Evolutionary conservation across 2,888 invertebrate species (phyloP), one percentile per base, ranked within the genome.

Genomic region (Myopa testacea): DNA sequence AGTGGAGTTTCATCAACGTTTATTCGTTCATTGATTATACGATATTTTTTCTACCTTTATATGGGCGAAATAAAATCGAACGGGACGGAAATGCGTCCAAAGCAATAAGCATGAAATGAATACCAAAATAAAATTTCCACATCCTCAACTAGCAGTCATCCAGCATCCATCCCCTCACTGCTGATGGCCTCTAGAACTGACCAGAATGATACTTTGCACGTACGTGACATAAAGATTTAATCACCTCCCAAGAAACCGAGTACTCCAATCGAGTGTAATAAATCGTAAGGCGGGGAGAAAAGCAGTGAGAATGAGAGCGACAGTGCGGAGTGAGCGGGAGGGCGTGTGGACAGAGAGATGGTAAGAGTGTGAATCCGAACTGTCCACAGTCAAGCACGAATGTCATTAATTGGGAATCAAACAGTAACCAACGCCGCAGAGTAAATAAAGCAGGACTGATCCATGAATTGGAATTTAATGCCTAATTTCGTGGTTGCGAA

Each of bases 391-490:
- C 4, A 16, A 38, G 65, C 65, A 70, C 52, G 38, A 16, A 58
- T 60, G 58, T 62, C 60, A 58, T 52, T 65, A 75, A 75, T 65
- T 75, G 65, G 34, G 52, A 75, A 65, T 65, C 60, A 58, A 72
- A 72, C 58, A 60, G 60, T 40, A 60, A 40, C 60, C 58, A 72
- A 19, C 60, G 58, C 72, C n/a, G 37, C 55, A 52, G 34, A 26
- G 19, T 73, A 37, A 45, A 38, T n/a, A 63, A 63, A 55, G 26
- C 14, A 60, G 3, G 26, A 67, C 38, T 55, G 38, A 60, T 58
- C 75, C 26, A 40, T 75, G 68, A 45, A 75, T 68, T 75, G 40
- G 75, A 75, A 75, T 68, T 75, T 68, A 75, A 75, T 75, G 67
- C 55, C n/a, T 52, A 75, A 75, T 75, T 67, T 75, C 38, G 55